Evolutionary conservation across 2,797 vertebrate genomes (phyloP), one percentile per base, ranked within the genome.

Genomic region (Limnodromus scolopaceus): DNA sequence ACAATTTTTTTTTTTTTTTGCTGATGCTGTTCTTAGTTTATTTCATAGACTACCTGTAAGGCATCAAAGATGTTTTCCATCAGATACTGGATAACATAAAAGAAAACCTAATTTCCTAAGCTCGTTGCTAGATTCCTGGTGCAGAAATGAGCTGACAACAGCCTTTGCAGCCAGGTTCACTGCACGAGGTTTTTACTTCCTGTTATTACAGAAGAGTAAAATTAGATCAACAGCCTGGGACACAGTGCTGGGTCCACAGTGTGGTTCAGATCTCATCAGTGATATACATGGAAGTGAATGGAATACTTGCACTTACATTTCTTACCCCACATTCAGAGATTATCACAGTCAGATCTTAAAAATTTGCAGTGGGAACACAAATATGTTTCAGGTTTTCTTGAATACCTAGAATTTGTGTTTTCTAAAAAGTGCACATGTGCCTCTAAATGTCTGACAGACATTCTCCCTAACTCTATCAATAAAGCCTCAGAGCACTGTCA

Each of bases 231-330:
- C 13, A 78, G 17, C 30, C 30, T 74, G 23, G 41, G 20, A n/a
- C 2, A 2, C 0, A 4, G 41, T 45, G 9, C 43, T 18, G 23
- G 55, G 14, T 30, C 10, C 41, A 66, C 48, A 46, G 0, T 38
- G 76, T 57, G 14, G 4, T 58, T 60, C 38, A 57, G 27, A 23
- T 57, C 13, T 84, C 23, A 30, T 32, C 18, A 61, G 38, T 11
- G 14, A 11, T 58, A 36, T 65, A 19, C 3, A 3, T 18, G 30
- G 38, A 72, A 30, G 11, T 45, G 30, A 64, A 78, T 2, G 5
- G 16, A 39, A 34, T 68, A 13, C 13, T 85, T 68, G 13, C 27
- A 51, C 11, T 70, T 55, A 20, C 0, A 17, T 60, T 78, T 74
- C 30, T 89, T 49, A 34, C 16, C 23, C 25, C 13, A 4, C 41